These are phyloP conservation scores for Philantomba maxwellii DNA, from an alignment of 2,113 vertebrate species.

Conservation along the genomic window DNA sequence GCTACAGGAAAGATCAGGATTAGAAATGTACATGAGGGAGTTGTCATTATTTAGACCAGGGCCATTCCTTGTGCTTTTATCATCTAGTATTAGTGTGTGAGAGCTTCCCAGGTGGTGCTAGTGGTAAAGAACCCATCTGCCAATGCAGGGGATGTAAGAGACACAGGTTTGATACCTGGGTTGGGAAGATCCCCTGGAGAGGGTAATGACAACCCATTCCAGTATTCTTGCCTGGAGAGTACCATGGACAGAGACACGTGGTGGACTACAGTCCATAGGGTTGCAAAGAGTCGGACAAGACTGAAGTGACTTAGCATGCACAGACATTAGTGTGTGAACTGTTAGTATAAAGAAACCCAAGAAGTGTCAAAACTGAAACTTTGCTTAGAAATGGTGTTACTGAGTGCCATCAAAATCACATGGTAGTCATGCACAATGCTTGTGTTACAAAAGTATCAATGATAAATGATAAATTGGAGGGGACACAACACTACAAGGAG, in stretches of 20 bases:
- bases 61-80: neutral
- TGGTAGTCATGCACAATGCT: neutral
- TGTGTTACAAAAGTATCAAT: neutral
- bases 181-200: neutral
- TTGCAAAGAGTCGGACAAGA: rapidly evolving
- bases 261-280: neutral
- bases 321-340: neutral
- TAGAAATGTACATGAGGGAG: neutral
- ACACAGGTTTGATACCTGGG: neutral
- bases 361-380: neutral
- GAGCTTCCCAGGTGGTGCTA: neutral
- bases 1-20: neutral
- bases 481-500: neutral
- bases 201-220: neutral
- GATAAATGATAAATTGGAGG: neutral
- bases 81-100: neutral
- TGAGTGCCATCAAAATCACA: neutral
- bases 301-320: neutral
- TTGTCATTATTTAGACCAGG: neutral
- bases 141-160: neutral
- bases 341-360: neutral
- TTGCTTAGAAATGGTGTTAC: neutral
- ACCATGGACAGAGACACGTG: neutral
- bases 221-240: neutral
- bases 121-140: neutral